These are phyloP conservation scores for Drosophila pseudoobscura DNA, from an alignment of 1,140 invertebrate species.

Conservation along the genomic window DNA sequence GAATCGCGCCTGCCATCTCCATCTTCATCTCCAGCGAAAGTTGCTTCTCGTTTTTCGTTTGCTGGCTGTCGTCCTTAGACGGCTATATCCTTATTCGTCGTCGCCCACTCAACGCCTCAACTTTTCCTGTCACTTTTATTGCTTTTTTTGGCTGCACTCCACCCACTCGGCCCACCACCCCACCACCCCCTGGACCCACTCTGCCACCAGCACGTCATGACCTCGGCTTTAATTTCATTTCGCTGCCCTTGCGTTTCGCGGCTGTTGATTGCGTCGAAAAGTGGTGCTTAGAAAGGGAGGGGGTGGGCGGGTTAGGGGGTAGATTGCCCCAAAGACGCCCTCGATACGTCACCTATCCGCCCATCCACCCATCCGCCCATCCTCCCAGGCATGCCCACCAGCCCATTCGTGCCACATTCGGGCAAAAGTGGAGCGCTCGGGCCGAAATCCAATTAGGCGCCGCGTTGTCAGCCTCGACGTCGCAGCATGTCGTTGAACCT, in stretches of 20 bases:
- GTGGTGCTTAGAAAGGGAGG: slow-evolving; percentile 25
- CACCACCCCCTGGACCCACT: slow-evolving; percentile 13
- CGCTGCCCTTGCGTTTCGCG: slow-evolving; percentile 66
- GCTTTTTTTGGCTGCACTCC: slow-evolving; percentile 56
- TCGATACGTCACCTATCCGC: slow-evolving; percentile 30
- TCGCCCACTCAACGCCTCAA: slow-evolving; percentile 49
- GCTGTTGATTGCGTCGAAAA: slow-evolving; percentile 71
- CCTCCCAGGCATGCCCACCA: neutral
- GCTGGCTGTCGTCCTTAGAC: neutral
- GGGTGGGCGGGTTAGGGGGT: slow-evolving; percentile 2
- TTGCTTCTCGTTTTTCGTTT: slow-evolving; percentile 11
- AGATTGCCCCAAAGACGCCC: slow-evolving; percentile 21
- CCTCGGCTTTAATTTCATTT: slow-evolving; percentile 75
- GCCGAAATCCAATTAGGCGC: slow-evolving; percentile 76
- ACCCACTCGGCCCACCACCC: slow-evolving; percentile 41
- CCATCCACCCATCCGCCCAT: neutral
- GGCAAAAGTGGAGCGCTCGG: slow-evolving; percentile 65
- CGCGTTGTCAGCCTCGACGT: slow-evolving; percentile 56
- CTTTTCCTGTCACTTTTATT: slow-evolving; percentile 51
- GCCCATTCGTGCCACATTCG: slow-evolving; percentile 14
- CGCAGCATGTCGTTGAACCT: slow-evolving; percentile 58
- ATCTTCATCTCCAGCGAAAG: neutral
- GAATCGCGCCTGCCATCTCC: too few relatives aligned
- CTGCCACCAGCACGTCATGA: slow-evolving; percentile 29
- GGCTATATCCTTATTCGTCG: slow-evolving; percentile 16